These are phyloP conservation scores for Ditylenchus dipsaci DNA, from an alignment of 1,140 invertebrate genomes.

Conservation along the genomic window DNA sequence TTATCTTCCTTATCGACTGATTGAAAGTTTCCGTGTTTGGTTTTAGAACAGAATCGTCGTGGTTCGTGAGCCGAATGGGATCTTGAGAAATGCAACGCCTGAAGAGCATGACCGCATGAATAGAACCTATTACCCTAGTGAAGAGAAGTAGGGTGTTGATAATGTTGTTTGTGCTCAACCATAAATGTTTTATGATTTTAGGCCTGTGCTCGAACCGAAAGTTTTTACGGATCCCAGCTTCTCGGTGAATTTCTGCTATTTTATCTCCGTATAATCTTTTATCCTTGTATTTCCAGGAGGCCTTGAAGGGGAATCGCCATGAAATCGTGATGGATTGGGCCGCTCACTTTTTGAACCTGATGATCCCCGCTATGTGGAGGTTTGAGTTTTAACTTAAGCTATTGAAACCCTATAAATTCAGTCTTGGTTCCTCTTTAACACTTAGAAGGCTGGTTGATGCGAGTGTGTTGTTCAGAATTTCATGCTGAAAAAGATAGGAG, in stretches of 20 bases:
- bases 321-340: constrained; percentile 81
- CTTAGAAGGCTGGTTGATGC: too few relatives aligned
- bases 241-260: constrained; percentile 60
- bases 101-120: constrained; percentile 75
- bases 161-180: constrained; percentile 14
- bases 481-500: too few relatives aligned
- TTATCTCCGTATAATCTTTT: constrained; percentile 8
- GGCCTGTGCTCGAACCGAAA: constrained; percentile 63
- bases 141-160: too few relatives aligned
- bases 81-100: constrained; percentile 71
- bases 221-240: constrained; percentile 76
- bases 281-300: constrained; percentile 59
- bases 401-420: too few relatives aligned
- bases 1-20: not conserved
- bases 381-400: too few relatives aligned
- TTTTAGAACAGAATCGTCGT: constrained; percentile 73
- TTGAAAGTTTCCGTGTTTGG: constrained; percentile 4
- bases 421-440: too few relatives aligned
- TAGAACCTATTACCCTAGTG: constrained; percentile 65
- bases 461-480: too few relatives aligned
- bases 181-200: constrained; percentile 58
- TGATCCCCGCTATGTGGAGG: constrained; percentile 73
- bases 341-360: constrained; percentile 90
- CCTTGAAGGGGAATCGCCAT: constrained; percentile 72
- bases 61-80: constrained; percentile 79